phyloP scores from a whole-genome alignment of 2,797 vertebrate species.

The Clarias platycephalus region DNA sequence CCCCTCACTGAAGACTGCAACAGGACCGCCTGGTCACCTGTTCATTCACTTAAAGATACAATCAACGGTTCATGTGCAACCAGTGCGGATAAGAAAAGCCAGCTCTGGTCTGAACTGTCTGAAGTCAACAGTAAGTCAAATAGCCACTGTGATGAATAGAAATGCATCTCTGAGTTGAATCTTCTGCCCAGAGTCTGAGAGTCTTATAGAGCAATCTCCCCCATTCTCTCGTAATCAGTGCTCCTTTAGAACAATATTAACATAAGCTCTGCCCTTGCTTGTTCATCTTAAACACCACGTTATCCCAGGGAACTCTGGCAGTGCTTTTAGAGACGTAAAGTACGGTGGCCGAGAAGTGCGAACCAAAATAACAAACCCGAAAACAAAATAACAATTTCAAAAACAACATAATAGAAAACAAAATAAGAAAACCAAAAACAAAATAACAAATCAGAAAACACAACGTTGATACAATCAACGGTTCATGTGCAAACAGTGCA shows the following conservation, averaged over 20 bases:
- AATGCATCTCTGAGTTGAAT: neutral
- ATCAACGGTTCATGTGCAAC: neutral
- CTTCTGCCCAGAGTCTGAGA: neutral
- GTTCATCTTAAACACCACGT: neutral
- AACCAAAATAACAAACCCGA: no score
- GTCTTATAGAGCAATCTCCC: neutral
- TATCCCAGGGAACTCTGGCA: neutral
- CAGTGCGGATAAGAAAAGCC: neutral
- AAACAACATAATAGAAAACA: no score
- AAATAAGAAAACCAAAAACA: no score
- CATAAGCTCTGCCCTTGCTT: neutral
- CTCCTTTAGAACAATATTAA: neutral
- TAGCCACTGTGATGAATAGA: neutral
- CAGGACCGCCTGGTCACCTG: neutral
- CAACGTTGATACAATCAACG: no score
- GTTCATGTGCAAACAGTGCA: no score
- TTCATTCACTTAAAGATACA: neutral
- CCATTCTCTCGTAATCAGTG: neutral
- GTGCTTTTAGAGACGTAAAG: no score
- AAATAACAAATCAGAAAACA: no score
- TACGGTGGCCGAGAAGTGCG: no score
- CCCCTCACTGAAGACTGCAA: neutral
- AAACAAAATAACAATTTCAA: no score
- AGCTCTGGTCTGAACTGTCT: neutral
- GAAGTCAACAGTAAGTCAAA: neutral